phyloP scores from a whole-genome alignment of 2,797 vertebrate genomes.

The Rhynchotus rufescens region DNA sequence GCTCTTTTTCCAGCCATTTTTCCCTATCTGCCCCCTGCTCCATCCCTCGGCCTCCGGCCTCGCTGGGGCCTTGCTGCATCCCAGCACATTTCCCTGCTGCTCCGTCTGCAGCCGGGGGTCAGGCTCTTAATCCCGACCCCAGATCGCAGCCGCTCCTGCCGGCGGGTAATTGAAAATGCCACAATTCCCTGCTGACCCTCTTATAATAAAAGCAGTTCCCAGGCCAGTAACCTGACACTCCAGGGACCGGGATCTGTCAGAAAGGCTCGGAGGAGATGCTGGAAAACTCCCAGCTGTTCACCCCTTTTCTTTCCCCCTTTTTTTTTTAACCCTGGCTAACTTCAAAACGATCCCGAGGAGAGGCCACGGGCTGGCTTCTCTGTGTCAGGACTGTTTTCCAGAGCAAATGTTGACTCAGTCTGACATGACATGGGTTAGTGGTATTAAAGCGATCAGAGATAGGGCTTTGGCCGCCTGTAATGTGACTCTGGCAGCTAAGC shows the following conservation, averaged over 20 bases:
- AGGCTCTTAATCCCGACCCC: constrained; percentile 68
- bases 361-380: constrained; percentile 44
- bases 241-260: constrained; percentile 45
- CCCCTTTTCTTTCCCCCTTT: not conserved
- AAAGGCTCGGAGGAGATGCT: constrained; percentile 41
- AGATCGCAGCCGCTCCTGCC: constrained; percentile 32
- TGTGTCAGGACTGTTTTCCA: constrained; percentile 67
- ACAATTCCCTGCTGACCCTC: constrained; percentile 74
- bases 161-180: constrained; percentile 82
- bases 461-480: constrained; percentile 69
- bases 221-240: constrained; percentile 69
- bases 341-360: constrained; percentile 63
- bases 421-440: constrained; percentile 69
- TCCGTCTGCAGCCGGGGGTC: constrained; percentile 64
- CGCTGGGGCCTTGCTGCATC: constrained; percentile 49
- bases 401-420: constrained; percentile 73
- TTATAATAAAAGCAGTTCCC: constrained; percentile 56
- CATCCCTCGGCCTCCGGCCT: not conserved
- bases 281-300: constrained; percentile 79
- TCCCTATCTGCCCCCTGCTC: not conserved
- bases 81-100: constrained; percentile 48
- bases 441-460: constrained; percentile 80
- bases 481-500: constrained; percentile 62
- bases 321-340: constrained; percentile 28
- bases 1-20: too few species aligned